Percentiles rank a stretch among this genome's conserved stretches.
These are phyloP conservation scores for Elephantulus edwardii DNA, from an alignment of 2,113 vertebrate species.

Conservation along the genomic window DNA sequence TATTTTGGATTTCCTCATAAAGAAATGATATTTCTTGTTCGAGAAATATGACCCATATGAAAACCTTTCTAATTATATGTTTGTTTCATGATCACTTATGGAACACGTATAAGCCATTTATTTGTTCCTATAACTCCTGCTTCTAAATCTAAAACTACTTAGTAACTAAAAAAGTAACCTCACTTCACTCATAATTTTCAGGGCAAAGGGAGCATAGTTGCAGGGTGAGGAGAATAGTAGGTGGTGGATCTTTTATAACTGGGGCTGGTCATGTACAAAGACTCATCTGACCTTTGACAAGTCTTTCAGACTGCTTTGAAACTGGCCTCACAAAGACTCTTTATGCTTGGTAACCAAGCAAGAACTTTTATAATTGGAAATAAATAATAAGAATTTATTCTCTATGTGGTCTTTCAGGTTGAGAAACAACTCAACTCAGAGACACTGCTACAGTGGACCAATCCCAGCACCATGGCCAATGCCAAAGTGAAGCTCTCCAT, in stretches of 20 bases:
- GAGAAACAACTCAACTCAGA: constrained; percentile 85
- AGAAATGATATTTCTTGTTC: neutral
- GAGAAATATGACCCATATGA: neutral
- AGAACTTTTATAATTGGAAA: neutral
- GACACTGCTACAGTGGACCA: constrained; percentile 85
- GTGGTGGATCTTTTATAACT: neutral
- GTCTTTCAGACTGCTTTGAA: neutral
- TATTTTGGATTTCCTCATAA: neutral
- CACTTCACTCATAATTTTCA: neutral
- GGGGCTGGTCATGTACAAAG: neutral
- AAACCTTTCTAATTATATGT: neutral
- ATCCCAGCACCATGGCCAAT: constrained; percentile 87
- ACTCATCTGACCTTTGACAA: neutral
- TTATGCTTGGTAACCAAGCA: neutral
- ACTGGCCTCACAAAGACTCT: neutral
- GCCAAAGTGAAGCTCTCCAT: constrained; percentile 88
- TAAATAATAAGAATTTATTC: neutral
- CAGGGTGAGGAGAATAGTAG: no score
- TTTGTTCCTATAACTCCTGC: neutral
- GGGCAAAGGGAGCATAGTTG: neutral
- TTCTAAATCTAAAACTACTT: neutral
- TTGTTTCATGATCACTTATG: neutral
- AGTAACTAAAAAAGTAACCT: neutral
- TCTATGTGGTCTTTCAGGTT: constrained; percentile 81
- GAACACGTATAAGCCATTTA: neutral